Conservation (phyloP, 2,797 vertebrate genomes). For the Crypturellus tataupa region DNA sequence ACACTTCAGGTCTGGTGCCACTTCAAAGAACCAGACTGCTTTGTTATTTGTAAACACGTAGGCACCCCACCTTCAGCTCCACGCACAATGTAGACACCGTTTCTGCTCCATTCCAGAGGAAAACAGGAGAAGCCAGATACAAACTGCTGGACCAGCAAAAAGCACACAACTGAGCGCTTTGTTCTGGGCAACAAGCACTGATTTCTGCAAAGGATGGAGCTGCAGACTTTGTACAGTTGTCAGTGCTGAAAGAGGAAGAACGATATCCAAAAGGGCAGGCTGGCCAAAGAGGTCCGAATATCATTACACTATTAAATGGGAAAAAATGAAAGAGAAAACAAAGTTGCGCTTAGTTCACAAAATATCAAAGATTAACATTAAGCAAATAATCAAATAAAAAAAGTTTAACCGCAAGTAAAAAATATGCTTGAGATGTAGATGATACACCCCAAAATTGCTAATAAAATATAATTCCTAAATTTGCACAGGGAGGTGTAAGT, state of each 20-base stretch:
- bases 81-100: neutral
- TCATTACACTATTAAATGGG: rapidly evolving
- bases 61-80: neutral
- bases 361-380: neutral
- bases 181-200: neutral
- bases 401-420: neutral
- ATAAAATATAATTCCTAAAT: neutral
- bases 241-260: neutral
- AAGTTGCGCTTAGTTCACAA: neutral
- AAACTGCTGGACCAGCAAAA: neutral
- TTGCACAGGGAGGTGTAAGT: neutral
- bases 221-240: neutral
- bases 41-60: neutral
- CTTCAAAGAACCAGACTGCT: too few species aligned
- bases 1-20: neutral
- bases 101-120: neutral
- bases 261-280: neutral
- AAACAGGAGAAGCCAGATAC: neutral
- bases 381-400: neutral
- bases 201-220: neutral
- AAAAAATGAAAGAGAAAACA: rapidly evolving
- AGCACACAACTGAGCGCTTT: neutral
- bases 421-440: rapidly evolving
- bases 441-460: neutral
- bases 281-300: neutral